Percentiles rank a stretch among this genome's conserved stretches.
phyloP scores from a whole-genome alignment of 2,113 vertebrate species.

The Raja brachyura region DNA sequence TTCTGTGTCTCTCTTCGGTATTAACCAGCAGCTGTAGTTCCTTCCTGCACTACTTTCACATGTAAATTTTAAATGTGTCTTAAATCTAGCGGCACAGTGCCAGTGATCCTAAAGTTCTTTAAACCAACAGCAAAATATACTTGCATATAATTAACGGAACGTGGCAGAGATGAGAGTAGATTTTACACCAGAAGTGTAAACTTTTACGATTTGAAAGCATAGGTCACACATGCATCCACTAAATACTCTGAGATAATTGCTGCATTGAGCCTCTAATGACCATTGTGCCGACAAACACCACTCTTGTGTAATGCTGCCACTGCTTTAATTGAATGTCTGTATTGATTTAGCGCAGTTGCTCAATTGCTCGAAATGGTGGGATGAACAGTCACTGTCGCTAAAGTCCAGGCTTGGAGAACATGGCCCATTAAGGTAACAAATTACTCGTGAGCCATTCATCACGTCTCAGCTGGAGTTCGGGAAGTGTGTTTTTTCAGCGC shows the following conservation, averaged over 20 bases:
- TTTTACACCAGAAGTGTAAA: too few relatives aligned
- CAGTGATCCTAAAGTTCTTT: not conserved
- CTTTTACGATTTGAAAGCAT: not conserved
- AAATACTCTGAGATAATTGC: constrained; percentile 8
- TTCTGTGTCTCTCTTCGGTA: too few relatives aligned
- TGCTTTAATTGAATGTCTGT: not conserved
- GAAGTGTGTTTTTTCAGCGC: not conserved
- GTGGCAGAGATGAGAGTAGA: too few relatives aligned
- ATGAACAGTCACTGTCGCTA: not conserved
- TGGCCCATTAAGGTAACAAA: not conserved
- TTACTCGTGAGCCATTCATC: not conserved
- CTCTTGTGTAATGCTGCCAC: not conserved
- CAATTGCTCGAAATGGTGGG: not conserved
- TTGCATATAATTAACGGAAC: not conserved
- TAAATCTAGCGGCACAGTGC: not conserved
- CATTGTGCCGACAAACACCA: not conserved
- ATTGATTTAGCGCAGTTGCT: not conserved
- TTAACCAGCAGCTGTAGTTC: too few relatives aligned
- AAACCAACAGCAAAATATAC: not conserved
- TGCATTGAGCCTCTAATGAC: not conserved
- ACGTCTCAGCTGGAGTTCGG: not conserved
- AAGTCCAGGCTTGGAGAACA: not conserved
- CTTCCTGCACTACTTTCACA: not conserved
- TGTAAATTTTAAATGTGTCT: not conserved
- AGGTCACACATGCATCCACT: not conserved